Base-by-base conservation (phyloP, 53 echinoderm and acorn worm genomes). In the Henricia sp. region DNA sequence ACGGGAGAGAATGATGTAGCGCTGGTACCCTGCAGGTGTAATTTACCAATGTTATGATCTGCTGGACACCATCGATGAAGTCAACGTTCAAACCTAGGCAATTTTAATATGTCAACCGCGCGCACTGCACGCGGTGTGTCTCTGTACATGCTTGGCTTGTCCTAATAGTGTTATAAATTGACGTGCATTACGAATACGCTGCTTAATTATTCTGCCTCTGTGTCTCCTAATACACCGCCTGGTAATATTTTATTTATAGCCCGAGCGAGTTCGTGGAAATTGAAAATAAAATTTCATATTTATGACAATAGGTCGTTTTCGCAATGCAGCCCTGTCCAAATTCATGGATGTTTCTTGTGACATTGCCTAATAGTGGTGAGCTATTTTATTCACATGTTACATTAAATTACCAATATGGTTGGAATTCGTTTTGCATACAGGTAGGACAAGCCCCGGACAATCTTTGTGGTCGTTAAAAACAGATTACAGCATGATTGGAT, bases 1-100 rank as follows among this genome's bases (percentile, higher is more conserved):
- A 43, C 28, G 66, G 25, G 4, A 70, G 46, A 70, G 64, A 80
- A 64, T 80, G 63, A 80, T 44, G 30, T 48, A 19, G 42, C 77
- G 29, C 63, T 80, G 80, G 80, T 80, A 44, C 48, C 64, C 62
- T 52, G 63, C 30, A 63, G 11, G 44, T 63, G 34, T 29, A 50
- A 58, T 16, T 6, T 26, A 32, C 35, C 35, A 12, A 28, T 30
- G 46, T 25, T 10, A 32, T 34, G 34, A 46, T 50, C 71, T 5
- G 64, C 62, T 43, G 80, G 63, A 46, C 43, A 62, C 80, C 80
- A 80, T 6, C 64, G 63, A 20, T 6, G 64, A 64, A 63, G 80
- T 64, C 80, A 80, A 80, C 80, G 80, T 80, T 80, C 64, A 80
- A 50, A 72, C 25, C 12, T 44, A 62, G 64, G 28, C 46, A 27